Evolutionary conservation across 2,797 vertebrate species (phyloP), one percentile per base, ranked within the genome.

Genomic region (Schizopygopsis malacanthus): DNA sequence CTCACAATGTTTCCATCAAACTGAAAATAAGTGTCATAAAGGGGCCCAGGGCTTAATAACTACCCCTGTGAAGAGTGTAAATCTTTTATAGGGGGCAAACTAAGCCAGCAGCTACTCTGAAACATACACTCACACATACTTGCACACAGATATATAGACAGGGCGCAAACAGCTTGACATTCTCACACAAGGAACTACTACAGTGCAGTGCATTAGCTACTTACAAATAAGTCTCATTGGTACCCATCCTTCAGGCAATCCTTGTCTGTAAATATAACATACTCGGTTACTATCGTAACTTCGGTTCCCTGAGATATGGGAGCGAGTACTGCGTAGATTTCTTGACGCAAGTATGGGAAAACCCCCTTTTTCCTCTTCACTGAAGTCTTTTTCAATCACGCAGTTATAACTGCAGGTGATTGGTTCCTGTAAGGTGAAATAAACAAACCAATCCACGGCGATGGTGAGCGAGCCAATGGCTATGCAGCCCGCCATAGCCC

Each of bases 21-120:
- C 89, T 89, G 92, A 94, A 94, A 92, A 92, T 92, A 90, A 90
- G 90, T 81, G 56, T 92, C 89, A 89, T 91, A 89, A 91, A 91
- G 90, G 45, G 90, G 91, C 91, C 89, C 88, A 90, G 59, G 82
- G 88, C 91, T 91, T 93, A 94, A 94, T 93, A 93, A 91, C 91
- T 90, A 91, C 91, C 92, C 90, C 91, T 91, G 93, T 90, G 92
- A 94, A 91, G 84, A 84, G 81, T 88, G 89, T 93, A 89, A 91
- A 93, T 93, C 89, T 93, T 92, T 93, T 91, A 94, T 92, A 89
- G 92, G 93, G 93, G 92, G 88, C 91, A 93, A 93, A 92, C 91
- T 90, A 89, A 90, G 87, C 91, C 86, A 78, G 71, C 82, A 87
- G 84, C 87, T 86, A 65, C 70, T 50, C 61, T 67, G 81, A 76